Evolutionary conservation across 2,797 vertebrate species (phyloP).

Genomic region (Toxotes lorentzi): DNA sequence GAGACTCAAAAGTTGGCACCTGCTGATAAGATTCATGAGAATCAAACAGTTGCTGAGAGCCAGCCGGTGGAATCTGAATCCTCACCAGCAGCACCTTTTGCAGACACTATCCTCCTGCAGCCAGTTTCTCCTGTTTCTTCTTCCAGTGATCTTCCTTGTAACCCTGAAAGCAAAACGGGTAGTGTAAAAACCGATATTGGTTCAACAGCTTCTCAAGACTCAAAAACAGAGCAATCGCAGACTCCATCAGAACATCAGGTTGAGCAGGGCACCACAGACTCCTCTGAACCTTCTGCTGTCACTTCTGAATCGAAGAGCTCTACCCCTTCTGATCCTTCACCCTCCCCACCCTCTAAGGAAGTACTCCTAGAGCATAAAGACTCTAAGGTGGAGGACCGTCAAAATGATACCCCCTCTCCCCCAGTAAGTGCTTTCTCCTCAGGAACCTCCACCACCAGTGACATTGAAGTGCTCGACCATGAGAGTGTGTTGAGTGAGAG

Average conservation of each 20-base stretch:
- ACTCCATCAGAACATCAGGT: constrained; percentile 34
- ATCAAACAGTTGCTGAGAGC: constrained; percentile 57
- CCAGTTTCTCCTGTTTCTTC: constrained; percentile 67
- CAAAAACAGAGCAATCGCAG: constrained; percentile 55
- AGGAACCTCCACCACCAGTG: constrained; percentile 98
- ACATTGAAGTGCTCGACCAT: constrained; percentile 98
- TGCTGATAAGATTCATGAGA: constrained; percentile 59
- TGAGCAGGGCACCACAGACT: constrained; percentile 50
- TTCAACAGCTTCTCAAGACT: constrained; percentile 36
- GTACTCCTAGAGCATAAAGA: constrained; percentile 89
- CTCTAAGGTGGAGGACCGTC: constrained; percentile 93
- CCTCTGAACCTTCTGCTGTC: constrained; percentile 48
- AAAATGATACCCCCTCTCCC: constrained; percentile 96
- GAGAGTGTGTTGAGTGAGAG: constrained; percentile 99
- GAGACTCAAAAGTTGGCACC: constrained; percentile 63
- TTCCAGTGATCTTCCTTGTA: constrained; percentile 47
- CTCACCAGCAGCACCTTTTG: constrained; percentile 37
- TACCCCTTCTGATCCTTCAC: constrained; percentile 71
- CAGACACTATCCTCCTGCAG: constrained; percentile 63
- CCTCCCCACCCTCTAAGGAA: constrained; percentile 85
- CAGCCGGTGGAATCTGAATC: constrained; percentile 61
- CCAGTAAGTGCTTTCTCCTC: constrained; percentile 97
- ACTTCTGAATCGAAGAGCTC: constrained; percentile 60
- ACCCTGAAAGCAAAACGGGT: constrained; percentile 41
- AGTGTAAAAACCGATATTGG: constrained; percentile 48